A percentile compares a stretch with the other conserved stretches of the same genome.
These are phyloP conservation scores for Opisthocomus hoazin DNA, from an alignment of 2,113 vertebrate genomes.

Conservation along the genomic window DNA sequence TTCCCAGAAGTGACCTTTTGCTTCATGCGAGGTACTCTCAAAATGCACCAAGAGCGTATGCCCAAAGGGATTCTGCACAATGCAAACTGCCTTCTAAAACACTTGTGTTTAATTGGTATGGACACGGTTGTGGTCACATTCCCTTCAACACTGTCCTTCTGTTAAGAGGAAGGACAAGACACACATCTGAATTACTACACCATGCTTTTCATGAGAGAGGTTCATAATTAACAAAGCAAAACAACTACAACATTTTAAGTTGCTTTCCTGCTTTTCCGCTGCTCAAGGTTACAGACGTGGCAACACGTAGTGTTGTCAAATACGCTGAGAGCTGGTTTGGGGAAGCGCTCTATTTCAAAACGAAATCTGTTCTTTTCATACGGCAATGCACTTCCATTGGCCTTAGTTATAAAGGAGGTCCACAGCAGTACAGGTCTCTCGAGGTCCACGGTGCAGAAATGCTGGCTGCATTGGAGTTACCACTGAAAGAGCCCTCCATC, in stretches of 20 bases:
- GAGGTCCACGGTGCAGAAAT: not conserved
- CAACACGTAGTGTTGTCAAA: rapidly evolving
- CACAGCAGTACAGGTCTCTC: rapidly evolving
- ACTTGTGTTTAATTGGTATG: not conserved
- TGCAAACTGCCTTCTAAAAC: not conserved
- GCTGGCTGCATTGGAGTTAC: not conserved
- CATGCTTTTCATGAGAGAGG: not conserved
- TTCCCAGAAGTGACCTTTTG: not conserved
- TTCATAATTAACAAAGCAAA: not conserved
- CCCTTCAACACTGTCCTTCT: not conserved
- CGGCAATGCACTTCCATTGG: not conserved
- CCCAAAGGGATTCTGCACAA: not conserved
- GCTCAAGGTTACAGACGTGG: not conserved
- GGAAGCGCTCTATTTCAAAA: not conserved
- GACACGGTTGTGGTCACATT: not conserved
- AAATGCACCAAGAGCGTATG: rapidly evolving
- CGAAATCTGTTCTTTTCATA: not conserved
- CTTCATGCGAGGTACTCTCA: not conserved
- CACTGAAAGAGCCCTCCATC: not conserved
- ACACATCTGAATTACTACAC: not conserved
- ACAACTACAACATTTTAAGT: not conserved
- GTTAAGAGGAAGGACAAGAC: not conserved
- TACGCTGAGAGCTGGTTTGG: not conserved
- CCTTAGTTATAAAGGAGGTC: not conserved
- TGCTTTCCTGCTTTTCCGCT: not conserved